Percentiles rank a stretch among this genome's conserved stretches.
Conservation (phyloP, 2,797 vertebrate genomes). For the Cossypha polioptera region DNA sequence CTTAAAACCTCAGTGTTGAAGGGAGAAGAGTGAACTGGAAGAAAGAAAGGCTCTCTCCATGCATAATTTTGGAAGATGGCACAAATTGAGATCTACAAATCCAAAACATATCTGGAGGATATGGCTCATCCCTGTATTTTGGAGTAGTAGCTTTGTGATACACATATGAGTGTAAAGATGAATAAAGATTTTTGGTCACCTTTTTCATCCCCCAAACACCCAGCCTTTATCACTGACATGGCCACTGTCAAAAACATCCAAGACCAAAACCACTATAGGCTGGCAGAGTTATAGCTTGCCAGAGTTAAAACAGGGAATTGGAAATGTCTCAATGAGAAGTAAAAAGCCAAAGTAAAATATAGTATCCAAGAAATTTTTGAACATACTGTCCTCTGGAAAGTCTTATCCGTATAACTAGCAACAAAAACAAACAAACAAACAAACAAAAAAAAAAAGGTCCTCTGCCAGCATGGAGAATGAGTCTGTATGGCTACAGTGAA, state of each 20-base stretch:
- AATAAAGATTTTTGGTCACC: not conserved
- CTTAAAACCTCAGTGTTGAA: not conserved
- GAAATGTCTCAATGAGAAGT: not conserved
- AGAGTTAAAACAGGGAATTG: not conserved
- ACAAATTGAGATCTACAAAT: not conserved
- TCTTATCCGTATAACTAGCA: not conserved
- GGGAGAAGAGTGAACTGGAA: not conserved
- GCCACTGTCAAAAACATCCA: not conserved
- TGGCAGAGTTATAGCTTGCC: not conserved
- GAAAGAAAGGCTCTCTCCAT: not conserved
- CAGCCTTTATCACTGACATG: not conserved
- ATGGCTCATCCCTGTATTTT: not conserved
- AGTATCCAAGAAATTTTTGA: not conserved
- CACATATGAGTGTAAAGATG: not conserved
- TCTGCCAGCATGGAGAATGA: not conserved
- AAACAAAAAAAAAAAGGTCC: not conserved
- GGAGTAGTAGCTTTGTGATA: not conserved
- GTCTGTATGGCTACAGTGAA: not conserved
- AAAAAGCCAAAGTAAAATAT: not conserved
- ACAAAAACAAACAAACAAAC: not conserved
- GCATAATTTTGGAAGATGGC: not conserved
- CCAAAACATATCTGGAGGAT: not conserved
- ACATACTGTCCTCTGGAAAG: not conserved
- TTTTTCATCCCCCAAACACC: not conserved
- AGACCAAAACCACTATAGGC: rapidly evolving